Conservation (phyloP, 2,113 vertebrate species). For the Chamaetylas fuelleborni region DNA sequence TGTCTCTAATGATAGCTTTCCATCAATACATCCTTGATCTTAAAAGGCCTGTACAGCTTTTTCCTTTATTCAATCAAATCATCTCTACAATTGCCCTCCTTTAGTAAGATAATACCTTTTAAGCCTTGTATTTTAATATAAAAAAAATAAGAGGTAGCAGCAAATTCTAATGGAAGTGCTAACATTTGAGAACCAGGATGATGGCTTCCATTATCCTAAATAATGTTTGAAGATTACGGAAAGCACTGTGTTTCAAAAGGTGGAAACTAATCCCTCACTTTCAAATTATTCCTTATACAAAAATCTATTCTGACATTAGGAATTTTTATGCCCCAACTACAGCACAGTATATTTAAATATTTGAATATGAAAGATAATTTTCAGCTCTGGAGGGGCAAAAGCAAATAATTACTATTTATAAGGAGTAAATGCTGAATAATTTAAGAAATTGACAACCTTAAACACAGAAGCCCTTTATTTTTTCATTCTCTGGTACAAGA, state of each 20-base stretch:
- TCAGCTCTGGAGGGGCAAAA: slow-evolving; percentile 50
- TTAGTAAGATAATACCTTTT: slow-evolving; percentile 91
- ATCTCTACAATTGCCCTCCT: slow-evolving; percentile 85
- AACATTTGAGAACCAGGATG: slow-evolving; percentile 81
- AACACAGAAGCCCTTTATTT: slow-evolving; percentile 70
- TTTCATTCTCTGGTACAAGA: slow-evolving; percentile 56
- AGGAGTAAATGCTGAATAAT: slow-evolving; percentile 74
- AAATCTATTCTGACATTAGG: slow-evolving; percentile 75
- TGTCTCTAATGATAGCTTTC: slow-evolving; percentile 96
- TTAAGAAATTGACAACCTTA: slow-evolving; percentile 68
- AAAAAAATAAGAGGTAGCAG: slow-evolving; percentile 90
- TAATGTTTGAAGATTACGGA: slow-evolving; percentile 87
- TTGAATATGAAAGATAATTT: slow-evolving; percentile 78
- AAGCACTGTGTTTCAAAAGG: slow-evolving; percentile 85
- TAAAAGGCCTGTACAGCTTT: slow-evolving; percentile 86
- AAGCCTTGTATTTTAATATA: slow-evolving; percentile 93
- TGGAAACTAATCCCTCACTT: slow-evolving; percentile 82
- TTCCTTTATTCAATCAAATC: slow-evolving; percentile 94
- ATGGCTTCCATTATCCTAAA: slow-evolving; percentile 88
- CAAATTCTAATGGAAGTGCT: slow-evolving; percentile 85
- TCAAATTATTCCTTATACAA: slow-evolving; percentile 79
- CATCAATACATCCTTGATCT: slow-evolving; percentile 92
- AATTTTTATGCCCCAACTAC: slow-evolving; percentile 63
- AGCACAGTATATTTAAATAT: slow-evolving; percentile 75
- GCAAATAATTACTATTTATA: slow-evolving; percentile 81